These are phyloP conservation scores for Pantala flavescens DNA, from an alignment of 1,140 invertebrate species.

Conservation along the genomic window DNA sequence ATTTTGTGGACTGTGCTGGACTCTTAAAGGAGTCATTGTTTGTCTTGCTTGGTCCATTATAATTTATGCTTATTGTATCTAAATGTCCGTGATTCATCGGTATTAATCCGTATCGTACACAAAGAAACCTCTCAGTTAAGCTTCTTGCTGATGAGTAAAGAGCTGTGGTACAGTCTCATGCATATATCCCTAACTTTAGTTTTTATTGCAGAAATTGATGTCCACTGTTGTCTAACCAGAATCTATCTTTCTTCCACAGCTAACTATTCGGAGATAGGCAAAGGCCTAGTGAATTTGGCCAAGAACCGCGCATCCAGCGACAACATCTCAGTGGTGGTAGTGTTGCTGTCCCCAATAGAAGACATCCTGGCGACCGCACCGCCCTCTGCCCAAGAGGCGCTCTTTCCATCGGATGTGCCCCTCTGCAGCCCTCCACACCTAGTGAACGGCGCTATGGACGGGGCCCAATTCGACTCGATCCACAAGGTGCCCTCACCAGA, in stretches of 20 bases:
- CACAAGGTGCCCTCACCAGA: conserved; percentile 16
- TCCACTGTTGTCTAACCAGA: neutral
- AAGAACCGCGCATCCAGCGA: conserved; percentile 65
- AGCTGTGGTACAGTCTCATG: too few relatives aligned
- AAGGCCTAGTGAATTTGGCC: conserved; percentile 58
- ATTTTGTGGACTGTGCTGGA: too few relatives aligned
- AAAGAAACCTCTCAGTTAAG: too few relatives aligned
- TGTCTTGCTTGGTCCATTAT: too few relatives aligned
- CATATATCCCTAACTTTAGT: too few relatives aligned
- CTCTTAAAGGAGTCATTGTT: too few relatives aligned
- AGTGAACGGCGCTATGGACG: conserved; percentile 14
- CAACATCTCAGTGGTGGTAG: conserved; percentile 80
- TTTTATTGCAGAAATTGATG: too few relatives aligned
- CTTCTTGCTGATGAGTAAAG: too few relatives aligned
- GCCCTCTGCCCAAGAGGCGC: conserved; percentile 24
- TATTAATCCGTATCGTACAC: too few relatives aligned
- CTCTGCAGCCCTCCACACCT: conserved; percentile 23
- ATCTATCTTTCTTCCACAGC: conserved; percentile 38
- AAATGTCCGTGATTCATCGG: too few relatives aligned
- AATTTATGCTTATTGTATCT: too few relatives aligned
- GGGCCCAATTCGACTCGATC: conserved; percentile 1
- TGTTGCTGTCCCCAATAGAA: conserved; percentile 65
- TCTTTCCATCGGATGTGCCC: conserved; percentile 24
- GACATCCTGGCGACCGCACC: conserved; percentile 45
- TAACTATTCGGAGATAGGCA: conserved; percentile 50